A percentile compares a stretch with the other conserved stretches of the same genome.
Evolutionary conservation across 2,888 invertebrate genomes (phyloP).

Genomic region (Malthinus flaveolus): DNA sequence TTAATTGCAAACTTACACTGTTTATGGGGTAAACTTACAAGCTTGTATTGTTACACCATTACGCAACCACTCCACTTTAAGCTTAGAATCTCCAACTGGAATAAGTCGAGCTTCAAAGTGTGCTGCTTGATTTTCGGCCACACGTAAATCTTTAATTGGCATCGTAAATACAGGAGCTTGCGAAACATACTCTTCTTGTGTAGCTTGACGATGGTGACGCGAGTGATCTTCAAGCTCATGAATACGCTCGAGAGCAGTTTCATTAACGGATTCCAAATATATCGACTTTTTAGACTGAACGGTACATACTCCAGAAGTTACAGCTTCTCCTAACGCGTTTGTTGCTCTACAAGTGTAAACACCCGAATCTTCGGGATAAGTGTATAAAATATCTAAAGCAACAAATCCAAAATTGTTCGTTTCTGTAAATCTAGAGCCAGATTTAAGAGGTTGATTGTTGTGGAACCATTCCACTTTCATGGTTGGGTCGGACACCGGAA

Average conservation of each 20-base stretch:
- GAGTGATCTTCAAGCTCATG: conserved; percentile 81
- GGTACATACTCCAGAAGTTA: conserved; percentile 84
- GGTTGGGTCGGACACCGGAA: conserved; percentile 90
- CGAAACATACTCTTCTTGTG: conserved; percentile 76
- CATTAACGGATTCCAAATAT: conserved; percentile 85
- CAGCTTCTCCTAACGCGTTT: conserved; percentile 90
- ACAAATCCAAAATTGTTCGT: conserved; percentile 98
- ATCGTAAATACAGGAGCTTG: conserved; percentile 93
- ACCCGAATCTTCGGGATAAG: conserved; percentile 95
- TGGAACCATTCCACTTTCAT: conserved; percentile 97
- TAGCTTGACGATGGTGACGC: conserved; percentile 71
- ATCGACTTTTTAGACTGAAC: conserved; percentile 84
- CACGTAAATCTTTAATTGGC: conserved; percentile 83
- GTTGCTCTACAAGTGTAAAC: conserved; percentile 92
- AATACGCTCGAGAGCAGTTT: conserved; percentile 79
- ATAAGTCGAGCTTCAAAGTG: conserved; percentile 93
- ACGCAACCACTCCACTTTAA: conserved; percentile 92
- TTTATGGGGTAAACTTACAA: conserved; percentile 60
- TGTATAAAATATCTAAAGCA: conserved; percentile 93
- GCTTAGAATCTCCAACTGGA: conserved; percentile 89
- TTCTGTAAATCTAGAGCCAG: conserved; percentile 93
- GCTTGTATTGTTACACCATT: conserved; percentile 91
- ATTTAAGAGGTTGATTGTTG: conserved; percentile 86
- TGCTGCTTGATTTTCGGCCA: conserved; percentile 89
- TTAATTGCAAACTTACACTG: neutral